phyloP scores from a whole-genome alignment of 2,113 vertebrate genomes.

The Lucifuga dentata region DNA sequence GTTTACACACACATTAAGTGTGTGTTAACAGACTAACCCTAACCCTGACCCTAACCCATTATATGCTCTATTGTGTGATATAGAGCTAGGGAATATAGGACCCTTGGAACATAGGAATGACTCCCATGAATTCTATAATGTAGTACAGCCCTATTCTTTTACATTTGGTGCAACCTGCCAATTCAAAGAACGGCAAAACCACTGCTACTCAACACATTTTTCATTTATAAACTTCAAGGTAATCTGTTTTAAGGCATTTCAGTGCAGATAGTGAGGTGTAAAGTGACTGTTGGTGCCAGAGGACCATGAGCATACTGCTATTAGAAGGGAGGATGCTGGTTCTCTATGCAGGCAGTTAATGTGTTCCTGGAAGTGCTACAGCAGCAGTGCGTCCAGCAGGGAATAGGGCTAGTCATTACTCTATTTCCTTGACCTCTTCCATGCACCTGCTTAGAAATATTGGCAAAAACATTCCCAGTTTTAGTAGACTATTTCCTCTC shows the following conservation, averaged over 20 bases:
- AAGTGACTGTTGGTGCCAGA: conserved; percentile 43
- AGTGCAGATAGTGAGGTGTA: conserved; percentile 23
- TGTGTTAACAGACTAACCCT: no score
- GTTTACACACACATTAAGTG: no score
- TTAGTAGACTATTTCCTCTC: neutral
- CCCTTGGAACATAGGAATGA: no score
- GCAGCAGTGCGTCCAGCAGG: conserved; percentile 45
- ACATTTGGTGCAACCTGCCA: neutral
- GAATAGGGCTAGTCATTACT: conserved; percentile 50
- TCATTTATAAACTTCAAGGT: conserved; percentile 20
- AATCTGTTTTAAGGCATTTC: conserved; percentile 40
- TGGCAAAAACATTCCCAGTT: conserved; percentile 15
- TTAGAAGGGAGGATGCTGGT: conserved; percentile 59
- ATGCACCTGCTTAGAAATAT: conserved; percentile 40
- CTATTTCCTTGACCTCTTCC: conserved; percentile 27
- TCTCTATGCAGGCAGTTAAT: conserved; percentile 54
- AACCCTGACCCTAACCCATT: no score
- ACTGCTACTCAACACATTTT: conserved; percentile 3
- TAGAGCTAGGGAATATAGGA: no score
- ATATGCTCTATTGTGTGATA: no score
- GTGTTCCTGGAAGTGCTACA: conserved; percentile 71
- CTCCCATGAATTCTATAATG: no score
- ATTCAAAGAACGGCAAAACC: no score
- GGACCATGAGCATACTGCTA: conserved; percentile 32
- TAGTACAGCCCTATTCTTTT: no score